phyloP scores from a whole-genome alignment of 2,113 vertebrate genomes.

The Rana temporaria region DNA sequence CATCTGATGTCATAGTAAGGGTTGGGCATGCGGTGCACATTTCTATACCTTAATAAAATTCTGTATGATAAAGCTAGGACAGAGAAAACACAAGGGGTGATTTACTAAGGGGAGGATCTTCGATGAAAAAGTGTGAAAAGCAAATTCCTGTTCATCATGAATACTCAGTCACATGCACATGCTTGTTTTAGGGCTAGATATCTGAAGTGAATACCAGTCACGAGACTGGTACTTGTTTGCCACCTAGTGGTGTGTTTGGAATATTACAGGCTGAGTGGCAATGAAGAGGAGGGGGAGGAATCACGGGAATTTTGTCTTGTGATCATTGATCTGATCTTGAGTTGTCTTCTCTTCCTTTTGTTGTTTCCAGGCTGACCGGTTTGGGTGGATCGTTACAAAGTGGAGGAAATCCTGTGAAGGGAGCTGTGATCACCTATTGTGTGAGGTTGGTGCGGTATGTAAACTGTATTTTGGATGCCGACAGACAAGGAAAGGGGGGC shows the following conservation, averaged over 20 bases:
- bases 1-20: too few relatives aligned
- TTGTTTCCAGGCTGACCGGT: background rate
- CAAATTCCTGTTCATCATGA: too few relatives aligned
- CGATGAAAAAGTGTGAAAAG: too few relatives aligned
- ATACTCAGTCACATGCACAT: too few relatives aligned
- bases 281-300: background rate
- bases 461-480: background rate
- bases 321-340: conserved; percentile 4
- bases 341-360: background rate
- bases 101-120: too few relatives aligned
- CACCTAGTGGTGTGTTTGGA: conserved; percentile 1
- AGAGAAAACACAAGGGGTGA: too few relatives aligned
- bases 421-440: background rate
- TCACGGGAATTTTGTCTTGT: conserved; percentile 48
- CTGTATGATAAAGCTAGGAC: too few relatives aligned
- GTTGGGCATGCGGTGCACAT: too few relatives aligned
- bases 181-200: too few relatives aligned
- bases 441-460: background rate
- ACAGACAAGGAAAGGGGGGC: background rate
- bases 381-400: background rate
- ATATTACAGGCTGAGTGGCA: background rate
- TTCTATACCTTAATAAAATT: too few relatives aligned
- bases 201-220: too few relatives aligned
- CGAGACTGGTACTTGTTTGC: background rate
- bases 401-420: background rate